phyloP scores from a whole-genome alignment of 2,888 invertebrate species.

The Amaurobius ferox region DNA sequence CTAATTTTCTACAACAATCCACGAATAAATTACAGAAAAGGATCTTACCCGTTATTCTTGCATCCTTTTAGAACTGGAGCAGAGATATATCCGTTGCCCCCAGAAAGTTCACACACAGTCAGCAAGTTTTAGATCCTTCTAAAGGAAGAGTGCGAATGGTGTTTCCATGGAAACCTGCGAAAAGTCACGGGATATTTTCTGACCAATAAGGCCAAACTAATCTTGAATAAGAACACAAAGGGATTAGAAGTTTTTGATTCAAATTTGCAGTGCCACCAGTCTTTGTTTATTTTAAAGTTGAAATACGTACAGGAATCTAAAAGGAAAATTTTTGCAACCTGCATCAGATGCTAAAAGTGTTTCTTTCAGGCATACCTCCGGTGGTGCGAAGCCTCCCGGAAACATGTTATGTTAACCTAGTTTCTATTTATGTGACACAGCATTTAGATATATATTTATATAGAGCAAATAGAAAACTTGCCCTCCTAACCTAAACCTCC shows the following conservation, averaged over 20 bases:
- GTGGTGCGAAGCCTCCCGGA: too few species aligned
- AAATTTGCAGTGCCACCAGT: constrained; percentile 3
- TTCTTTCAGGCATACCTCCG: too few species aligned
- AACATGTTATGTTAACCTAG: too few species aligned
- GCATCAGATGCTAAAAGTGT: too few species aligned
- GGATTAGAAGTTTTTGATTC: constrained; percentile 2
- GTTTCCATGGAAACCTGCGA: constrained; percentile 11
- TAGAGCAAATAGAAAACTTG: too few species aligned
- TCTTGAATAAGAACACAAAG: constrained; percentile 7
- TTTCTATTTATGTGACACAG: too few species aligned
- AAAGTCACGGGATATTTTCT: constrained; percentile 8
- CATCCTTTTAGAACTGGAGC: not conserved
- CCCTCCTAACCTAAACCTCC: too few species aligned
- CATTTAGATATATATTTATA: too few species aligned
- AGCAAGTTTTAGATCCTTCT: constrained; percentile 8
- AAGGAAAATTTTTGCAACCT: not conserved
- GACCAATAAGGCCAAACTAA: constrained; percentile 5
- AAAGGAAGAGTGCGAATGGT: constrained; percentile 14
- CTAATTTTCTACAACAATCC: too few species aligned
- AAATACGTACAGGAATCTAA: not conserved
- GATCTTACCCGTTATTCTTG: constrained; percentile 2
- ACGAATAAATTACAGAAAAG: too few species aligned
- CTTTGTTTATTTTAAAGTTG: constrained; percentile 4
- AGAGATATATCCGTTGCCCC: not conserved
- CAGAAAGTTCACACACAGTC: not conserved